Base-by-base conservation (phyloP, 2,113 vertebrate species). In the Brachirus orientalis region DNA sequence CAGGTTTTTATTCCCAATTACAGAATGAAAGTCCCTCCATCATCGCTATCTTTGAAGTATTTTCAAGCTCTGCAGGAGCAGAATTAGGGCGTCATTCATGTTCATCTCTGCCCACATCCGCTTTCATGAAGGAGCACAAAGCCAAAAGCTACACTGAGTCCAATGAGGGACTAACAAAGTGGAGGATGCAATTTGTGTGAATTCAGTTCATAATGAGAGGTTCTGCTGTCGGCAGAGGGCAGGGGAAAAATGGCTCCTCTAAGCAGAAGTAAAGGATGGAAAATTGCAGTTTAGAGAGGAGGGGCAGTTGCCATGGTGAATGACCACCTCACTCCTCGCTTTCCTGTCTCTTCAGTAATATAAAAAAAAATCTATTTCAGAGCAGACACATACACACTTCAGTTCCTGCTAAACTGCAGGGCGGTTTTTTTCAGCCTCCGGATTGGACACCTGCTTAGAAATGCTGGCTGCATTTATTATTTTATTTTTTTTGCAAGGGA, bases 291-390 rank as follows among this genome's bases (percentile, higher is more conserved):
- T 89, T 64, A 58, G 81, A 83, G 79, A 82, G 77, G 71, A 82
- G 80, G 72, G 77, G 53, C 59, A 47, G 92, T 92, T 91, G 91
- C 91, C 90, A 91, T 93, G 90, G 87, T 78, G 79, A 93, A 83
- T 63, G 70, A 35, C 75, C 77, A 61, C 35, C 86, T 84, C 63
- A 18, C 38, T 36, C 35, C 50, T 60, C 50, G 51, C 68, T 50
- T 85, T 70, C 66, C 75, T 69, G 45, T 56, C 69, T 63, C 76
- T 73, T 73, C 56, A 69, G 28, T 28, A 16, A 54, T 66, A 54
- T 52, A 67, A 58, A 69, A 57, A 63, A 82, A 77, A 79, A 82
- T 66, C 17, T 71, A 66, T 64, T 75, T 80, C 64, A 75, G 38
- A 71, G 20, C 16, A n/a, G n/a, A n/a, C 57, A 67, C 52, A 51